Conservation (phyloP, 1,140 invertebrate genomes). For the Pseudomyrmex sp. region DNA sequence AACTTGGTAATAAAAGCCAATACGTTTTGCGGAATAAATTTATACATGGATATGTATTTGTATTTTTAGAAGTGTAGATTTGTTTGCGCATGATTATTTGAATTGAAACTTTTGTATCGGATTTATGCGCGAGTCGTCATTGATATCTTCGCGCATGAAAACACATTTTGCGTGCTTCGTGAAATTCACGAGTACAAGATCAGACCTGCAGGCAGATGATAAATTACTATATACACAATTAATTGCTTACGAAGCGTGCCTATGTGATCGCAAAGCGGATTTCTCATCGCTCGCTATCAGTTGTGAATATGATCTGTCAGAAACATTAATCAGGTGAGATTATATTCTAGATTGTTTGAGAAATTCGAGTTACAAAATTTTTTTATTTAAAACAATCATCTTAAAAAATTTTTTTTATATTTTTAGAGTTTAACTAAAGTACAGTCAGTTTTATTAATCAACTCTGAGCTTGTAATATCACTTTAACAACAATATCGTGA, state of each 20-base stretch:
- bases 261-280: conserved; percentile 20
- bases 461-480: background rate
- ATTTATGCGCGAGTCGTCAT: background rate
- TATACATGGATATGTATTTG: no score
- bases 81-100: background rate
- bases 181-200: conserved; percentile 8
- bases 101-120: conserved; percentile 5
- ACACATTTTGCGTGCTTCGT: conserved; percentile 11
- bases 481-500: background rate
- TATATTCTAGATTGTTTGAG: background rate
- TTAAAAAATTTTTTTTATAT: background rate
- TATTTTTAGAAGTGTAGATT: background rate
- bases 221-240: conserved; percentile 27
- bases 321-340: conserved; percentile 19
- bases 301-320: background rate
- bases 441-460: conserved; percentile 10
- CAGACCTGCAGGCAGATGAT: conserved; percentile 35
- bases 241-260: conserved; percentile 27
- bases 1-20: no score
- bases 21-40: no score
- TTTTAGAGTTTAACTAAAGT: conserved; percentile 1
- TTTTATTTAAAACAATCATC: background rate
- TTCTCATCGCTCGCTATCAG: background rate
- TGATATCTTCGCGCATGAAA: conserved; percentile 7
- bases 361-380: background rate